These are phyloP conservation scores for Tiliqua scincoides DNA, from an alignment of 2,113 vertebrate genomes.

Conservation along the genomic window DNA sequence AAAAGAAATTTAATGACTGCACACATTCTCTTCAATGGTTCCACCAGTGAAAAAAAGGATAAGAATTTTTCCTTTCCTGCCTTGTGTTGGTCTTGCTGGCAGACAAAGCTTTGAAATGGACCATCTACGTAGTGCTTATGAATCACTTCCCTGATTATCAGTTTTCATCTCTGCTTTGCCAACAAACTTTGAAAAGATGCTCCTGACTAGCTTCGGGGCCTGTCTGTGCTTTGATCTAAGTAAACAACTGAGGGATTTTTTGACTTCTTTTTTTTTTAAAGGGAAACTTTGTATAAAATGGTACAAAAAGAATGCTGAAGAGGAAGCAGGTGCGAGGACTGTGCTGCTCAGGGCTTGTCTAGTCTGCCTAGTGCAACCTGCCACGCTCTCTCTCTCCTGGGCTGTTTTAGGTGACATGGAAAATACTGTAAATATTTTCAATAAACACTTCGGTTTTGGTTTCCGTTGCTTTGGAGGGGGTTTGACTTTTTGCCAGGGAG, in stretches of 20 bases:
- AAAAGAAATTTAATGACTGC: neutral
- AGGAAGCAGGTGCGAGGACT: constrained; percentile 6
- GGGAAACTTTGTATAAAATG: constrained; percentile 54
- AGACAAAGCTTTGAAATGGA: neutral
- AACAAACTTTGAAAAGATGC: constrained; percentile 9
- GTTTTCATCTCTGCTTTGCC: constrained; percentile 33
- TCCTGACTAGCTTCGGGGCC: constrained; percentile 19
- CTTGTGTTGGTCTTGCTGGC: neutral
- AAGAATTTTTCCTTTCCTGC: neutral
- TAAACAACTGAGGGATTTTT: neutral
- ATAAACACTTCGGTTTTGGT: constrained; percentile 73
- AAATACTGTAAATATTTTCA: constrained; percentile 74
- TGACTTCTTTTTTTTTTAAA: neutral
- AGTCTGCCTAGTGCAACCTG: constrained; percentile 55
- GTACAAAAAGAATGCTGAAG: neutral
- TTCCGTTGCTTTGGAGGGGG: constrained; percentile 52
- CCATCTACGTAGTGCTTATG: constrained; percentile 28
- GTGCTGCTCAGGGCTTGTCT: constrained; percentile 47
- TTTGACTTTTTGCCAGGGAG: constrained; percentile 26
- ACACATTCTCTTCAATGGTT: neutral
- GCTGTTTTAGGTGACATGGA: constrained; percentile 73
- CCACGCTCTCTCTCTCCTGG: constrained; percentile 47
- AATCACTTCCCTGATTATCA: neutral
- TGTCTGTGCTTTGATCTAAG: constrained; percentile 36
- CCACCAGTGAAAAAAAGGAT: neutral